Percentiles rank a stretch among this genome's conserved stretches.
phyloP scores from a whole-genome alignment of 2,113 vertebrate species.

The Gallinago jamesoni region DNA sequence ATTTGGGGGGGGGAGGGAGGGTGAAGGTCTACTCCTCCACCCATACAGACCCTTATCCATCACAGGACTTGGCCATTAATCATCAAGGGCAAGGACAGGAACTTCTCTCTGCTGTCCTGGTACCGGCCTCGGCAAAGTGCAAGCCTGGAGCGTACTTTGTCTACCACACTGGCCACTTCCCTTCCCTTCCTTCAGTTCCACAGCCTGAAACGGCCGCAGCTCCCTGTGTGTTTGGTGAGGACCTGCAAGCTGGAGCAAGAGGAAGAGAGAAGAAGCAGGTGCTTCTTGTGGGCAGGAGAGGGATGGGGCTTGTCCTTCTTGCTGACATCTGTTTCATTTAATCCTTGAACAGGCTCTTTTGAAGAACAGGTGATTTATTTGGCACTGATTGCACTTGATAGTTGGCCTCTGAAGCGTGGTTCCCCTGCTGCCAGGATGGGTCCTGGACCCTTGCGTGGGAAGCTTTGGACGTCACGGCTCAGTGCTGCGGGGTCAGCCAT shows the following conservation, averaged over 20 bases:
- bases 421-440: background rate
- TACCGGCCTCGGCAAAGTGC: fast-evolving
- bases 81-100: background rate
- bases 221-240: background rate
- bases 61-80: background rate
- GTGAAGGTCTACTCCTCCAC: background rate
- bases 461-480: background rate
- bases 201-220: background rate
- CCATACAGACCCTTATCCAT: background rate
- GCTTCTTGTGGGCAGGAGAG: background rate
- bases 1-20: background rate
- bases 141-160: background rate
- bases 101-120: background rate
- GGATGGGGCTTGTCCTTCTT: background rate
- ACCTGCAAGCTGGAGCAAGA: background rate
- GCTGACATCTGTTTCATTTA: background rate
- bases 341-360: background rate
- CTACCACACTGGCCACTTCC: background rate
- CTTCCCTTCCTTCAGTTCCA: background rate
- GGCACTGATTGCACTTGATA: background rate
- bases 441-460: background rate
- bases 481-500: background rate
- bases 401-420: background rate
- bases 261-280: background rate
- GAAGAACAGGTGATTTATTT: background rate